Percentiles rank a stretch among this genome's conserved stretches.
Evolutionary conservation across 2,888 invertebrate genomes (phyloP).

Genomic region (Molanna angustata): DNA sequence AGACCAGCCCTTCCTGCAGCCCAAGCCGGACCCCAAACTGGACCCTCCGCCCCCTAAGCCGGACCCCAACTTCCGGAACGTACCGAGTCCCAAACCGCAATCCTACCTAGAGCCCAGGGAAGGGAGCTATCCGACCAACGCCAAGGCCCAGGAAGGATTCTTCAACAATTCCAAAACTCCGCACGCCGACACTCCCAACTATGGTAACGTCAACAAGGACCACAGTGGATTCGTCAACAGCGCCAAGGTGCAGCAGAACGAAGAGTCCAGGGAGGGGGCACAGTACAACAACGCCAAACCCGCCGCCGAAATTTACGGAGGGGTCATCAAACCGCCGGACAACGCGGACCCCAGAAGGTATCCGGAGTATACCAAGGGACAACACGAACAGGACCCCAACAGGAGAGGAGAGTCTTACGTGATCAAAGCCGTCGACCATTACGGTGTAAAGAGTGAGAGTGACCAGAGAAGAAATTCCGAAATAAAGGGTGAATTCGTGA

Average conservation of each 20-base stretch:
- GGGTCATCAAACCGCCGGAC: conserved; percentile 24
- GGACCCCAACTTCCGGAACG: conserved; percentile 8
- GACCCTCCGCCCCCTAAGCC: conserved; percentile 6
- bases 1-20: conserved; percentile 33
- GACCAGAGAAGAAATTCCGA: conserved; percentile 14
- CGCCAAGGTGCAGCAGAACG: conserved; percentile 8
- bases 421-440: conserved; percentile 25
- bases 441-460: conserved; percentile 8
- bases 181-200: conserved; percentile 2
- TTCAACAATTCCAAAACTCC: conserved; percentile 4
- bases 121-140: conserved; percentile 5
- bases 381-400: conserved; percentile 11
- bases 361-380: conserved; percentile 19
- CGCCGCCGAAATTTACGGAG: conserved; percentile 16
- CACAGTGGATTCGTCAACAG: conserved; percentile 13
- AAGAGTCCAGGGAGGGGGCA: conserved; percentile 15
- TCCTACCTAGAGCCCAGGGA: background rate
- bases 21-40: conserved; percentile 16
- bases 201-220: conserved; percentile 4
- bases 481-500: conserved; percentile 5
- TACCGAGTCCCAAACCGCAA: conserved; percentile 15
- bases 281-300: conserved; percentile 16
- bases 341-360: conserved; percentile 17
- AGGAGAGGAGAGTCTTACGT: conserved; percentile 18
- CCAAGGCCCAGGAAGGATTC: conserved; percentile 6